Base-by-base conservation (phyloP, 1,140 invertebrate genomes). In the Hycleus phaleratus region DNA sequence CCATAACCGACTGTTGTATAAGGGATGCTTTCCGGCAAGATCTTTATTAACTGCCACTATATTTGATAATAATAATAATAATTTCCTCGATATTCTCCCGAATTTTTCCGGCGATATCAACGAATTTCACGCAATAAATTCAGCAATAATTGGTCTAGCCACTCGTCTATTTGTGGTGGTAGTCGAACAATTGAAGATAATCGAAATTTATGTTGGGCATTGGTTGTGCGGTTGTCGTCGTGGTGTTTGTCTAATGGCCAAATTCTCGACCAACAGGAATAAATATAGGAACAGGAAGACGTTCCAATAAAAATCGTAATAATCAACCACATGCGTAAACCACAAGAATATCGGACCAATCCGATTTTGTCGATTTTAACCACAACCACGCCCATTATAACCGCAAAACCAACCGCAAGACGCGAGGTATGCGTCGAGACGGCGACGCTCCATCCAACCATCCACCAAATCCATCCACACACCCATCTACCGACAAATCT, bases 331-430 rank as follows among this genome's bases (percentile, higher is more conserved):
- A 74, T 73, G 70, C 72, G 72, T 71, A 66, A 75, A 75, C 73
- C 74, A 66, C 73, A 75, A 72, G 66, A 64, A 59, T 67, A 55
- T 60, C 59, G 65, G 64, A 60, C 74, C 73, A 75, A 75, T 75
- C 61, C 59, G 64, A 62, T 47, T 7, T 32, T 60, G 58, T 56
- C 56, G 68, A 64, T 57, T 65, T 63, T 65, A 71, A 74, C 74
- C 72, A 67, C 71, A 72, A 68, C 70, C 65, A 61, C 73, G 72
- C 73, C 74, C 64, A 61, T 69, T 69, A 68, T 74, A 74, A 76
- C 74, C 74, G 65, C 74, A 76, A 55, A 76, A 76, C 74, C 74
- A 76, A 76, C 74, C 74, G 73, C 74, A 75, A 73, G 67, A 69
- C 67, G 71, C 74, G 70, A 42, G 32, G 32, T 32, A 65, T 72